Evolutionary conservation across 1,140 invertebrate species (phyloP).

Genomic region (Wiebesia pumilae): DNA sequence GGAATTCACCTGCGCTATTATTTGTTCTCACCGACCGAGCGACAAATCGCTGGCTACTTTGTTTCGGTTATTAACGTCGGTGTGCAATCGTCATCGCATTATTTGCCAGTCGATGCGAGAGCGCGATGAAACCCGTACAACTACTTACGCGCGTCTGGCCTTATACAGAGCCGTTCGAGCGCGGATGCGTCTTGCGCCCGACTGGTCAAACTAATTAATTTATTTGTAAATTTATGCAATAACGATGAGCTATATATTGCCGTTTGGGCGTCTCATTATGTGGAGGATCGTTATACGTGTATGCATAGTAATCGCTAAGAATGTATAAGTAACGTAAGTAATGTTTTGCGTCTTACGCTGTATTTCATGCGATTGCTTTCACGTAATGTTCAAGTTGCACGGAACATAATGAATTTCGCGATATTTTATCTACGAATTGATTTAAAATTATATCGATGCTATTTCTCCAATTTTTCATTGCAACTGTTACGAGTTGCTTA

Average conservation of each 20-base stretch:
- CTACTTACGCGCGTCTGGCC: neutral
- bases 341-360: neutral
- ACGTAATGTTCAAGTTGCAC: constrained; percentile 8
- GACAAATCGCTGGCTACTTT: no score
- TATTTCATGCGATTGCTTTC: neutral
- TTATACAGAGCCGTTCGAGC: neutral
- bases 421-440: neutral
- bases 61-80: no score
- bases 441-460: constrained; percentile 5
- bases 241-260: neutral
- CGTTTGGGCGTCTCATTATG: neutral
- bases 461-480: neutral
- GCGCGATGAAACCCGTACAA: no score
- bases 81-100: no score
- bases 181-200: neutral
- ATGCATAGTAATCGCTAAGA: neutral
- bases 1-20: no score
- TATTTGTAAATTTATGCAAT: constrained; percentile 10
- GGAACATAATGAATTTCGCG: constrained; percentile 1
- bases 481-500: neutral
- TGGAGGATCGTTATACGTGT: neutral
- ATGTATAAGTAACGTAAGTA: neutral
- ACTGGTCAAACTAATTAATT: neutral
- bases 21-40: no score
- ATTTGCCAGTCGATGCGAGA: no score